phyloP scores from a whole-genome alignment of 2,113 vertebrate species.

The Numida meleagris region DNA sequence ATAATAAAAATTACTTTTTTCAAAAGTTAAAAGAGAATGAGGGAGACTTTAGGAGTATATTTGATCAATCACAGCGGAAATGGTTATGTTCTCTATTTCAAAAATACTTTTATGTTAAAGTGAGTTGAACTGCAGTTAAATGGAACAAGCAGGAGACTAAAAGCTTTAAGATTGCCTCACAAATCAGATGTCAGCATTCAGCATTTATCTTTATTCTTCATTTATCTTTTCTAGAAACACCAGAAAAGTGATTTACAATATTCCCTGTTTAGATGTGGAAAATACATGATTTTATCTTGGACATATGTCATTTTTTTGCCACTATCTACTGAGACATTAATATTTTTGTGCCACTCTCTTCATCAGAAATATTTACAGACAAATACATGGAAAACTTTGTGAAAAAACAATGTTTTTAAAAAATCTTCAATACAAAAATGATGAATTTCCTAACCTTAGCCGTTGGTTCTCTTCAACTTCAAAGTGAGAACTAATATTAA shows the following conservation, averaged over 20 bases:
- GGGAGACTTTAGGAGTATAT: background rate
- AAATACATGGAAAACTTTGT: background rate
- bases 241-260: constrained; percentile 4
- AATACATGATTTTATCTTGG: background rate
- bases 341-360: background rate
- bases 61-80: constrained; percentile 17
- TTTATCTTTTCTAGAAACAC: background rate
- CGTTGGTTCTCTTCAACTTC: constrained; percentile 20
- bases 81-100: background rate
- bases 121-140: constrained; percentile 63
- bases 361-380: background rate
- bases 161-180: constrained; percentile 24
- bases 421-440: background rate
- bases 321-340: too few relatives aligned
- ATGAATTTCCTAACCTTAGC: background rate
- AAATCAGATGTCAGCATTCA: constrained; percentile 35
- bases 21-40: background rate
- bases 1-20: background rate
- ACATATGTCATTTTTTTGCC: too few relatives aligned
- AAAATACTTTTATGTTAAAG: constrained; percentile 36
- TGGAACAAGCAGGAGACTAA: constrained; percentile 56
- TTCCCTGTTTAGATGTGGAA: background rate
- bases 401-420: background rate
- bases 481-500: constrained; percentile 16
- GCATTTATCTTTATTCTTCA: too few relatives aligned